Conservation (phyloP, 2,888 invertebrate species). For the Harpalus rubripes region DNA sequence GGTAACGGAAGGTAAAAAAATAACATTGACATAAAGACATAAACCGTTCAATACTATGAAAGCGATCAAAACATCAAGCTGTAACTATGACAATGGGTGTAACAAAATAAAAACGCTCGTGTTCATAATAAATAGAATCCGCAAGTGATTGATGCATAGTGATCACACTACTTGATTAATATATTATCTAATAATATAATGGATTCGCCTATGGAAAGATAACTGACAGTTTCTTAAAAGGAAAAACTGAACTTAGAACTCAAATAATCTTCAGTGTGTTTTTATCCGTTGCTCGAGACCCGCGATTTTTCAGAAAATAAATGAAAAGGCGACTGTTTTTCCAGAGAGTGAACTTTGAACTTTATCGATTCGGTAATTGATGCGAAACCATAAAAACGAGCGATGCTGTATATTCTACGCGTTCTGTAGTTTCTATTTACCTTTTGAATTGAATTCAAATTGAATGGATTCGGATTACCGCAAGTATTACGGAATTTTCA, state of each 20-base stretch:
- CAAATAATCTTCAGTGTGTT: background rate
- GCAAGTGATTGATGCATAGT: background rate
- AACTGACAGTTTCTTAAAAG: background rate
- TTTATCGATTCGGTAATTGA: slow-evolving; percentile 33
- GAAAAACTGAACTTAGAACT: background rate
- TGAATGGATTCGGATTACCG: background rate
- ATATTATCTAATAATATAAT: background rate
- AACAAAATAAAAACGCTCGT: slow-evolving; percentile 9
- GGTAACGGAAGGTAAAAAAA: too few species aligned
- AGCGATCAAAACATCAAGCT: background rate
- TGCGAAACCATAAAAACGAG: slow-evolving; percentile 36
- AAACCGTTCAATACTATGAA: background rate
- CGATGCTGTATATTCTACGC: slow-evolving; percentile 7
- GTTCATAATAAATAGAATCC: background rate
- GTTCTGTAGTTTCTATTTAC: slow-evolving; percentile 24
- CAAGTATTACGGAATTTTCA: background rate
- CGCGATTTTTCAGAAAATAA: background rate
- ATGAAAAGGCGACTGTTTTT: slow-evolving; percentile 15
- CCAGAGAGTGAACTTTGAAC: slow-evolving; percentile 17
- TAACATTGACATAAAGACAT: too few species aligned
- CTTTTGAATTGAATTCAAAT: slow-evolving; percentile 19
- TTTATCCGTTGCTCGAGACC: background rate
- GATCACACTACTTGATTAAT: background rate
- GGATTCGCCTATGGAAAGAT: background rate
- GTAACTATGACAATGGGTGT: background rate